Evolutionary conservation across 2,888 invertebrate species (phyloP).

Genomic region (Meloe dianella): DNA sequence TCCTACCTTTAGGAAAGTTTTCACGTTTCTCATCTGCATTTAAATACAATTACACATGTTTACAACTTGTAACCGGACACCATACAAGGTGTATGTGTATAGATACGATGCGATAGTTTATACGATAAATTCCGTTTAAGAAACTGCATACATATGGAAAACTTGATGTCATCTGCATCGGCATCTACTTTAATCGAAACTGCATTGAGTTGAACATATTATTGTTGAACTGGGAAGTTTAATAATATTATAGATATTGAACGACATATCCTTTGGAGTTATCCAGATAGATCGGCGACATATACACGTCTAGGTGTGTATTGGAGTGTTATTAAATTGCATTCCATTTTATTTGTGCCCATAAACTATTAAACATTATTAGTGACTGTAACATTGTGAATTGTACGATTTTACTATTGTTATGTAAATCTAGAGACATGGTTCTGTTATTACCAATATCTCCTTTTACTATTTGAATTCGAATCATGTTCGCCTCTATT

Average conservation of each 20-base stretch:
- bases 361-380: not conserved
- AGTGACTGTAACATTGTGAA: not conserved
- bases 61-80: constrained; percentile 25
- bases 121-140: constrained; percentile 32
- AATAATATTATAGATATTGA: not conserved
- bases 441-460: constrained; percentile 37
- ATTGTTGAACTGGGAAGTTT: not conserved
- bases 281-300: not conserved
- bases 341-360: not conserved
- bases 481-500: constrained; percentile 34
- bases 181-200: not conserved
- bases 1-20: constrained; percentile 16
- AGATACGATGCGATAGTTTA: constrained; percentile 17
- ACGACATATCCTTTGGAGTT: not conserved
- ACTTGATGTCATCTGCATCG: constrained; percentile 17
- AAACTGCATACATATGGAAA: constrained; percentile 34
- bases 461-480: constrained; percentile 33
- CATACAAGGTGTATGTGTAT: constrained; percentile 29
- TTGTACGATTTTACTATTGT: constrained; percentile 35
- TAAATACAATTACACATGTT: constrained; percentile 37
- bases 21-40: constrained; percentile 24
- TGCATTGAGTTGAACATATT: not conserved
- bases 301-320: not conserved
- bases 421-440: constrained; percentile 34
- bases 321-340: not conserved